These are phyloP conservation scores for Grantiella picta DNA, from an alignment of 2,113 vertebrate genomes.

Conservation along the genomic window DNA sequence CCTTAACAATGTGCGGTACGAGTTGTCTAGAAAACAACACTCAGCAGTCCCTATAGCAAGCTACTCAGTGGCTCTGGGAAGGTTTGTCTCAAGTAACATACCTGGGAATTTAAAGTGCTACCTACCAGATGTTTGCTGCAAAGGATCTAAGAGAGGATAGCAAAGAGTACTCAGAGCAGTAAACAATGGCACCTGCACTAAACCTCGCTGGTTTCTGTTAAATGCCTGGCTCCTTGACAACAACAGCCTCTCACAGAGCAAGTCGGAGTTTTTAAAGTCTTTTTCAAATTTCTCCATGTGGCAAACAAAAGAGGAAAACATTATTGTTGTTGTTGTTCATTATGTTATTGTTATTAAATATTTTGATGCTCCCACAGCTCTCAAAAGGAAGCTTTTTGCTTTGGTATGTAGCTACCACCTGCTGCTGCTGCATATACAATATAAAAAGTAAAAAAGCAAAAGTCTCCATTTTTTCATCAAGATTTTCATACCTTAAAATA, in stretches of 20 bases:
- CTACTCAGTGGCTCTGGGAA: neutral
- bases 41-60: accelerated
- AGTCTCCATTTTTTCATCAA: neutral
- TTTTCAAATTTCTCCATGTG: neutral
- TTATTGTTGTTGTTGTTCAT: neutral
- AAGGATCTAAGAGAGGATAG: neutral
- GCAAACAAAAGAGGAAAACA: neutral
- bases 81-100: neutral
- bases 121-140: neutral
- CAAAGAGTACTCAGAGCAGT: neutral
- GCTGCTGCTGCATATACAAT: neutral
- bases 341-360: neutral
- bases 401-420: neutral
- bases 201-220: neutral
- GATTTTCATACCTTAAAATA: neutral
- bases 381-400: neutral
- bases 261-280: neutral
- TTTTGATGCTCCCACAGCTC: accelerated
- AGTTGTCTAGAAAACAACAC: neutral
- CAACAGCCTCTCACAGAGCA: neutral
- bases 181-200: neutral
- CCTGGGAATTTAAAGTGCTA: neutral
- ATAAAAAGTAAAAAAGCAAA: neutral
- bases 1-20: neutral
- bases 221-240: neutral